These are phyloP conservation scores for Festucalex cinctus DNA, from an alignment of 2,113 vertebrate species.

Conservation along the genomic window DNA sequence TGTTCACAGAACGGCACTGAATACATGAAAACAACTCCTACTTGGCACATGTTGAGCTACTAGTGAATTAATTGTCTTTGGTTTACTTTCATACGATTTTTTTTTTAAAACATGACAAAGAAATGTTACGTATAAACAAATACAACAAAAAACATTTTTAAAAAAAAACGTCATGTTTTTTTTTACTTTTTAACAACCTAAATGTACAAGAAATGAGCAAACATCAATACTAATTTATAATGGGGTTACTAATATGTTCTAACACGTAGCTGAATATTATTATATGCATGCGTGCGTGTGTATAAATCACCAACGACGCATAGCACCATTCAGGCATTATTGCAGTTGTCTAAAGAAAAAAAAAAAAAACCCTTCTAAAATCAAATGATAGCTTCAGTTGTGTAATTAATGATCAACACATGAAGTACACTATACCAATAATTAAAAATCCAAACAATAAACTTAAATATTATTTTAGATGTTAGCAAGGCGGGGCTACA, in stretches of 20 bases:
- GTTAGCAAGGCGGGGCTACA: not conserved
- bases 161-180: no score
- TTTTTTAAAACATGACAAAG: not conserved
- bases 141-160: no score
- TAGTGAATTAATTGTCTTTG: not conserved
- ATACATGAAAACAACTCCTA: not conserved
- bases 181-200: no score
- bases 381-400: not conserved
- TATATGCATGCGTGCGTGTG: not conserved
- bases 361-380: not conserved
- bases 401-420: not conserved
- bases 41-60: not conserved
- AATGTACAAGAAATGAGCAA: no score
- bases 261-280: not conserved
- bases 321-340: constrained; percentile 1
- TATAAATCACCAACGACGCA: not conserved
- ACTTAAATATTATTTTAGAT: not conserved
- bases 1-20: not conserved
- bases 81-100: not conserved
- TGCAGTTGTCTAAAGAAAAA: not conserved
- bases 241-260: not conserved
- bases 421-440: no score
- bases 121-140: not conserved
- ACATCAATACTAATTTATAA: no score
- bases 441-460: not conserved